phyloP scores from a whole-genome alignment of 2,888 invertebrate genomes.

The Chaetogeoica ovagalla region DNA sequence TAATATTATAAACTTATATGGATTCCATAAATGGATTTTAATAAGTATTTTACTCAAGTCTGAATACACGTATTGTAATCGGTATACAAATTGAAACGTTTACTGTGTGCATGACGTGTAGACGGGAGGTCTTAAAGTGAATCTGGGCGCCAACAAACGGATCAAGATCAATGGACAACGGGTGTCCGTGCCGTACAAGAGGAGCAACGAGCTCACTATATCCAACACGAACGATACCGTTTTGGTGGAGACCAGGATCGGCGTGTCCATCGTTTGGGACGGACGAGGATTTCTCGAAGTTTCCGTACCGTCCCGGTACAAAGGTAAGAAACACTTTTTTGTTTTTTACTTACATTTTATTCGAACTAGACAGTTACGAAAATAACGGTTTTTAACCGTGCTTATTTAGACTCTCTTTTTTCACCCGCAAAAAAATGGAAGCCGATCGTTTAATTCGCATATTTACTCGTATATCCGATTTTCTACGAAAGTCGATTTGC shows the following conservation, averaged over 20 bases:
- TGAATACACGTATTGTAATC: no score
- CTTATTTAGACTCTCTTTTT: not conserved
- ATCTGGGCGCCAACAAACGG: conserved; percentile 81
- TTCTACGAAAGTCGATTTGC: no score
- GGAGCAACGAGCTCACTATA: conserved; percentile 63
- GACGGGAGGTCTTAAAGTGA: conserved; percentile 73
- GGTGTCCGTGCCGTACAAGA: conserved; percentile 71
- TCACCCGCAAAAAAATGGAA: no score
- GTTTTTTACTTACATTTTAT: no score
- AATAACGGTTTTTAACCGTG: no score
- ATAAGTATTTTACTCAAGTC: no score
- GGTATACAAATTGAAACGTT: no score
- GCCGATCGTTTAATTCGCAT: no score
- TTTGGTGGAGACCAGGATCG: conserved; percentile 71
- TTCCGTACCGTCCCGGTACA: conserved; percentile 75
- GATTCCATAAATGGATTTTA: no score
- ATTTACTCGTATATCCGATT: no score
- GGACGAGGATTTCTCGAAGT: conserved; percentile 89
- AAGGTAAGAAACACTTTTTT: conserved; percentile 62
- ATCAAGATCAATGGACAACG: conserved; percentile 83
- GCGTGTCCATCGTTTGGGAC: conserved; percentile 87
- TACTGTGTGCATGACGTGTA: conserved; percentile 53
- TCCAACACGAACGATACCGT: conserved; percentile 71
- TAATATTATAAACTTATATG: no score
- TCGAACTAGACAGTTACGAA: no score